These are phyloP conservation scores for Ifrita kowaldi DNA, from an alignment of 2,113 vertebrate species.

Conservation along the genomic window DNA sequence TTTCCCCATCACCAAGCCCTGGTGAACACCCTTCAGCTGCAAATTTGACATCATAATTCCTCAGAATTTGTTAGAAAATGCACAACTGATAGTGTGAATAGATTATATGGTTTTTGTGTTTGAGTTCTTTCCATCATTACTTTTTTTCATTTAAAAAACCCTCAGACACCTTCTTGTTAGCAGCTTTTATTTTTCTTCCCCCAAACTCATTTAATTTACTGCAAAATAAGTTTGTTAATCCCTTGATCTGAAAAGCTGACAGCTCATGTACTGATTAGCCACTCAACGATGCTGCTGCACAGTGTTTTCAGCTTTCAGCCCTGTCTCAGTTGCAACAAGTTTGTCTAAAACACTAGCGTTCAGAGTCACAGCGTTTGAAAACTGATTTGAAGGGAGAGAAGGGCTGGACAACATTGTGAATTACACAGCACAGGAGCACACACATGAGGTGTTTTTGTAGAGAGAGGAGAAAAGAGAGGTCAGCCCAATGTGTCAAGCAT, in stretches of 20 bases:
- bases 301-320: background rate
- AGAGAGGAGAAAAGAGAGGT: background rate
- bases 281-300: background rate
- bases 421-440: background rate
- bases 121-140: background rate
- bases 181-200: background rate
- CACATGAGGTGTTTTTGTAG: background rate
- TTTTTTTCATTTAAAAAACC: background rate
- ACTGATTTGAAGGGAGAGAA: background rate
- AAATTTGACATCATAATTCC: background rate
- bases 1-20: background rate
- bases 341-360: background rate
- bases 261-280: background rate
- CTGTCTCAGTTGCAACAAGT: background rate
- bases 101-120: background rate
- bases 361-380: background rate
- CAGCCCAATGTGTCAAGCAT: background rate
- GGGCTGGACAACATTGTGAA: background rate
- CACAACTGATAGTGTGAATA: background rate
- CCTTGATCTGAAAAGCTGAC: background rate
- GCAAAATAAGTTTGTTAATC: background rate
- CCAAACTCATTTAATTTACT: background rate
- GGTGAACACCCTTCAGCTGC: background rate
- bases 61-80: background rate
- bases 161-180: background rate